Conservation (phyloP, 2,797 vertebrate genomes). For the Manis crassicaudata region DNA sequence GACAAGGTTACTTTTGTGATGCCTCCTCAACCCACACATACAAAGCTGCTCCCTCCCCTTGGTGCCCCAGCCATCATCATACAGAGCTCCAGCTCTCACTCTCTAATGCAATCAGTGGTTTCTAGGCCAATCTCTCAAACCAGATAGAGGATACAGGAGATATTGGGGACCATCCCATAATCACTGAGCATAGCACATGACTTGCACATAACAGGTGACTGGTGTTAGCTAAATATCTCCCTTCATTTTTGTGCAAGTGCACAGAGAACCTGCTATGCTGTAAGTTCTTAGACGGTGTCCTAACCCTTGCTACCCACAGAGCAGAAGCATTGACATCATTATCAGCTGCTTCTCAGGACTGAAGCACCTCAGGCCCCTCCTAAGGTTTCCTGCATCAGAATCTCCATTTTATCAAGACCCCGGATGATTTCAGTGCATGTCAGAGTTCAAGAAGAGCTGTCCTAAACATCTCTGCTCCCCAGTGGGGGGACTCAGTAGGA, state of each 20-base stretch:
- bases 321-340: not conserved
- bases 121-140: not conserved
- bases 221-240: not conserved
- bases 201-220: not conserved
- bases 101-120: not conserved
- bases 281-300: not conserved
- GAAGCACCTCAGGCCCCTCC: not conserved
- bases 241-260: not conserved
- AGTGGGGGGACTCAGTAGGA: not conserved
- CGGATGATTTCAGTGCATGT: rapidly evolving
- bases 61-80: not conserved
- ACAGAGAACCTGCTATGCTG: rapidly evolving
- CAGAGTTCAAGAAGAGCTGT: not conserved
- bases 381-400: not conserved
- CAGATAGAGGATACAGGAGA: not conserved
- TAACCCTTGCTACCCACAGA: not conserved
- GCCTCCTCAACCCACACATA: not conserved
- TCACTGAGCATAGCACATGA: not conserved
- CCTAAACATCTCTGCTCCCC: not conserved
- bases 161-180: no score
- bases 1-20: not conserved
- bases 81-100: not conserved
- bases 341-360: not conserved
- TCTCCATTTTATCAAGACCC: not conserved
- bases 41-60: not conserved